These are phyloP conservation scores for Cricetomys ansorgei DNA, from an alignment of 2,113 vertebrate genomes.

Conservation along the genomic window DNA sequence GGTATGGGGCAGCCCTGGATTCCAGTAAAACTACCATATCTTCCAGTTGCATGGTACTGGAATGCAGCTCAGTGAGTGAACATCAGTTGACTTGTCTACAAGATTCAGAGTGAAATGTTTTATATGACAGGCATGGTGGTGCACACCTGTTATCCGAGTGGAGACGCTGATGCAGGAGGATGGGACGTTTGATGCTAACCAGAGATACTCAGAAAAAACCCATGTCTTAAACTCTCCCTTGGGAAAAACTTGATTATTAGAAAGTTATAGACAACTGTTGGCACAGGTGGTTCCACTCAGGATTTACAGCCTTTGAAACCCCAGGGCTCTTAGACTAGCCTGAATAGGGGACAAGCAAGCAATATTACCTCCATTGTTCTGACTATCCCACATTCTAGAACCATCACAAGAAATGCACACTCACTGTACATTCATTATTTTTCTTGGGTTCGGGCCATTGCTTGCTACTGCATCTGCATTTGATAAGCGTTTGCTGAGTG, in stretches of 20 bases:
- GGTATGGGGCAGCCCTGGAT: not conserved
- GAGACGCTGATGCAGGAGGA: not conserved
- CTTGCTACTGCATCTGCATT: not conserved
- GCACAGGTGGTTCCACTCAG: not conserved
- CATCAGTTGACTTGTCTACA: not conserved
- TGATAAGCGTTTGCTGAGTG: not conserved
- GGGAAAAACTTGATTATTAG: not conserved
- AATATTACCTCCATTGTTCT: not conserved
- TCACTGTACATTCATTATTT: not conserved
- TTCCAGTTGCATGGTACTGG: not conserved
- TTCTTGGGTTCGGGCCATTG: not conserved
- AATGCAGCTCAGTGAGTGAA: not conserved
- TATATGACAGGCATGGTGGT: too few species aligned
- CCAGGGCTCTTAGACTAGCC: not conserved
- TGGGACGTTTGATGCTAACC: not conserved
- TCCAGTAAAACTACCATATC: not conserved
- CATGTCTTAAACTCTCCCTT: not conserved
- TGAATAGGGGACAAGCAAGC: not conserved
- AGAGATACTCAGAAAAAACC: not conserved
- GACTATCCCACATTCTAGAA: not conserved
- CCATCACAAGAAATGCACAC: not conserved
- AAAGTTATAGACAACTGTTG: not conserved
- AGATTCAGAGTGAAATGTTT: not conserved
- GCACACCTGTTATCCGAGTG: not conserved
- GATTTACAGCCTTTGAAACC: not conserved